Conservation (phyloP, 2,888 invertebrate genomes). For the Pseudanteris insignis region DNA sequence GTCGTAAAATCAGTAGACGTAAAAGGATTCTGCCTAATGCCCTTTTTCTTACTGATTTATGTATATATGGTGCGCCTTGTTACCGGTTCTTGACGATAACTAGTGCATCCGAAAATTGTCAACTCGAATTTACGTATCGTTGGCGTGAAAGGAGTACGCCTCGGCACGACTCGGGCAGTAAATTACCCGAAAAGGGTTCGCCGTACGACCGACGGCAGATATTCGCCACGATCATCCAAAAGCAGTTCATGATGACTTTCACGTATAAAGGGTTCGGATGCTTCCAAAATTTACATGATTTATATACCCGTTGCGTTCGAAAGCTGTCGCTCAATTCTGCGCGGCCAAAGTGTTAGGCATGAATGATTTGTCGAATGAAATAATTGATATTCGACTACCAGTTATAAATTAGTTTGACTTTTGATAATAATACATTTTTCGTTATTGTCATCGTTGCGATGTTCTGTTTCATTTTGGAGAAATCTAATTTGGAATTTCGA, state of each 20-base stretch:
- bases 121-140: conserved; percentile 29
- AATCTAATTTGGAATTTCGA: too few species aligned
- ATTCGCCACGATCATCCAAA: conserved; percentile 5
- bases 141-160: conserved; percentile 25
- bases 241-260: not conserved
- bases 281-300: conserved; percentile 14
- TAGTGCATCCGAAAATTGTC: conserved; percentile 18
- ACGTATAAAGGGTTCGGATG: conserved; percentile 13
- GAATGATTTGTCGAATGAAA: too few species aligned
- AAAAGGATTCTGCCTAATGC: conserved; percentile 17
- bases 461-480: too few species aligned
- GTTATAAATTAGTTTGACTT: too few species aligned
- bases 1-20: conserved; percentile 19
- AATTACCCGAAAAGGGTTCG: conserved; percentile 21
- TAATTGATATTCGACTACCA: too few species aligned
- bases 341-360: not conserved
- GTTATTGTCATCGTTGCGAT: too few species aligned
- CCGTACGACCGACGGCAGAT: not conserved
- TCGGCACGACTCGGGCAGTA: conserved; percentile 14
- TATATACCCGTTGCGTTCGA: conserved; percentile 3
- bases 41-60: conserved; percentile 24
- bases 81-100: conserved; percentile 9
- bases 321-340: not conserved
- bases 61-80: conserved; percentile 18
- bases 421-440: too few species aligned